Conservation (phyloP, 2,888 invertebrate genomes). For the Cryptophagus acutangulus region DNA sequence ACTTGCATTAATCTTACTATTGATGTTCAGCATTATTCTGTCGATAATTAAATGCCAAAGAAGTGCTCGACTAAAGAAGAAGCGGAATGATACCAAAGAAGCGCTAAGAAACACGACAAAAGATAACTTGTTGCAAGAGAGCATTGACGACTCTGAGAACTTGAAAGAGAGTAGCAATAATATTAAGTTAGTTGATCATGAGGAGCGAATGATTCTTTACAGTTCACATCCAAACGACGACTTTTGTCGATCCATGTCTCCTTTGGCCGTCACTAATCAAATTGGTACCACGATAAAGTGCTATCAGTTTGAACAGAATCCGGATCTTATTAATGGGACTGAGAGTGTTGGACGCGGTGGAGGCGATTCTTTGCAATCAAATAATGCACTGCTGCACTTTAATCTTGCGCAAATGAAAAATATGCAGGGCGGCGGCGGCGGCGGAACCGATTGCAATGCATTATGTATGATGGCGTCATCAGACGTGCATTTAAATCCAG, state of each 20-base stretch:
- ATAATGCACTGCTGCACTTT: slow-evolving; percentile 16
- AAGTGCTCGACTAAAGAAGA: slow-evolving; percentile 49
- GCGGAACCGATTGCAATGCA: slow-evolving; percentile 47
- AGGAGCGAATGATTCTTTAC: slow-evolving; percentile 36
- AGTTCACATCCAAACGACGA: slow-evolving; percentile 40
- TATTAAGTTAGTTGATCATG: slow-evolving; percentile 30
- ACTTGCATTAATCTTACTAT: slow-evolving; percentile 59
- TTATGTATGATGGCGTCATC: slow-evolving; percentile 58
- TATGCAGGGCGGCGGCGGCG: slow-evolving; percentile 17
- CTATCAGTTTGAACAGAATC: slow-evolving; percentile 62
- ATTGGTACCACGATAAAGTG: slow-evolving; percentile 53
- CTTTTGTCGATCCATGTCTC: slow-evolving; percentile 34
- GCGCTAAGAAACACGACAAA: slow-evolving; percentile 46
- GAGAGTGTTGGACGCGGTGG: slow-evolving; percentile 52
- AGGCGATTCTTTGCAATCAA: slow-evolving; percentile 18
- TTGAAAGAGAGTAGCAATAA: slow-evolving; percentile 35
- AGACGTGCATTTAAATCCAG: slow-evolving; percentile 71
- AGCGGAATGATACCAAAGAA: slow-evolving; percentile 51
- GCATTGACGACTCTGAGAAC: slow-evolving; percentile 36
- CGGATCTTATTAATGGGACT: slow-evolving; percentile 74
- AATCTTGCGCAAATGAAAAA: slow-evolving; percentile 16
- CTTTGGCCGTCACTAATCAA: slow-evolving; percentile 47
- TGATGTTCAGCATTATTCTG: slow-evolving; percentile 63
- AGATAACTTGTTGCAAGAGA: slow-evolving; percentile 39
- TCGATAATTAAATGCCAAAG: slow-evolving; percentile 52